Conservation (phyloP, 2,113 vertebrate genomes). For the Rhea americana region DNA sequence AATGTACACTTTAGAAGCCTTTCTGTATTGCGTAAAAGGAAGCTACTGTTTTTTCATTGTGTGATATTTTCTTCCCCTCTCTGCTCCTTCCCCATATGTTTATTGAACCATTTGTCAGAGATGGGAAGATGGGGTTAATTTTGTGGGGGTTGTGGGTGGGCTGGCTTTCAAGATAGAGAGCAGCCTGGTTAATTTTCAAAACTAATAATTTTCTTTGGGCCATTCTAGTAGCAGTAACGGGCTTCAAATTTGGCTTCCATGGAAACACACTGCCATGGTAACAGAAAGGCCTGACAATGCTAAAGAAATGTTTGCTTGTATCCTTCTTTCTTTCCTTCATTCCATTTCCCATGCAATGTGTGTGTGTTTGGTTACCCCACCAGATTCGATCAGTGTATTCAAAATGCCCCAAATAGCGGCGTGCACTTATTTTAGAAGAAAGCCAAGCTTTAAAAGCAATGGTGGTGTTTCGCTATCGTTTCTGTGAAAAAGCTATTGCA, state of each 20-base stretch:
- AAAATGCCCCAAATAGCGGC: background rate
- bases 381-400: background rate
- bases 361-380: background rate
- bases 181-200: slow-evolving; percentile 54
- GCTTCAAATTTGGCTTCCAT: slow-evolving; percentile 71
- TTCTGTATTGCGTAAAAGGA: slow-evolving; percentile 6
- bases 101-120: slow-evolving; percentile 5
- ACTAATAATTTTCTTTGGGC: slow-evolving; percentile 53
- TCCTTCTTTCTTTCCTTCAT: background rate
- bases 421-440: background rate
- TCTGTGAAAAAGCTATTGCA: background rate
- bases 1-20: background rate
- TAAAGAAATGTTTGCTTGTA: slow-evolving; percentile 5
- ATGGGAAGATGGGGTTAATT: background rate
- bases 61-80: background rate
- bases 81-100: background rate
- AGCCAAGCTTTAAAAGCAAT: background rate
- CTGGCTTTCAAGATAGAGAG: slow-evolving; percentile 30
- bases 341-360: background rate
- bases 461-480: background rate
- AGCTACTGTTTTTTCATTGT: background rate
- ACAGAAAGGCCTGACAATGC: slow-evolving; percentile 53
- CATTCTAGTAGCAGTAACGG: slow-evolving; percentile 41
- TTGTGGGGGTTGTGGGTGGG: slow-evolving; percentile 7
- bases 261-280: slow-evolving; percentile 74